These are phyloP conservation scores for Antennarius striatus DNA, from an alignment of 2,113 vertebrate genomes.

Conservation along the genomic window DNA sequence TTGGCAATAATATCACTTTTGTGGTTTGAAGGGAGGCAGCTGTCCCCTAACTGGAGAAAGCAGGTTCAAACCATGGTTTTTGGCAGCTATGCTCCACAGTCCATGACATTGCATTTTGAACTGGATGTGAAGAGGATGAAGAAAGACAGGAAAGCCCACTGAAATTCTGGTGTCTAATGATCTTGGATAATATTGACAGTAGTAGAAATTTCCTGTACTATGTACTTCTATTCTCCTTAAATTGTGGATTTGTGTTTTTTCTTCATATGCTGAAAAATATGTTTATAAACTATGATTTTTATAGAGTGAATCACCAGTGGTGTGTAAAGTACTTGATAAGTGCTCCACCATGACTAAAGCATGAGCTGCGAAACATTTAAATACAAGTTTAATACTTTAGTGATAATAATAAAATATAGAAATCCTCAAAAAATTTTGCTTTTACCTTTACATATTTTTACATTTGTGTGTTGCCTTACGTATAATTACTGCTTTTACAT, in stretches of 20 bases:
- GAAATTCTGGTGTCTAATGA: neutral
- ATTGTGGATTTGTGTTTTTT: too few relatives aligned
- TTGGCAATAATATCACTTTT: constrained; percentile 38
- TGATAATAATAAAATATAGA: too few relatives aligned
- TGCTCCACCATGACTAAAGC: too few relatives aligned
- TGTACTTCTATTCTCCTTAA: too few relatives aligned
- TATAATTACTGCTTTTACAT: neutral
- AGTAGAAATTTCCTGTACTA: neutral
- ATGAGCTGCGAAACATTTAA: too few relatives aligned
- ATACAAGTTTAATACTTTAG: too few relatives aligned
- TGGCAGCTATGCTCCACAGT: constrained; percentile 34
- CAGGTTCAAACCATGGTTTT: constrained; percentile 42
- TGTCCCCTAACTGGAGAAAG: constrained; percentile 51
- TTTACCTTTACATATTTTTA: neutral
- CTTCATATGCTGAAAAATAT: too few relatives aligned
- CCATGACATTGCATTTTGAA: constrained; percentile 39
- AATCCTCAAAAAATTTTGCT: too few relatives aligned
- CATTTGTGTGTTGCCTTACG: too few relatives aligned
- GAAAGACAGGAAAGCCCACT: neutral
- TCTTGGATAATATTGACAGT: neutral
- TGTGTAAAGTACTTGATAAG: too few relatives aligned
- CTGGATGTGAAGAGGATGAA: constrained; percentile 10
- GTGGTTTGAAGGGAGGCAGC: constrained; percentile 41
- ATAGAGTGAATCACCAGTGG: too few relatives aligned
- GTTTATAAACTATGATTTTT: too few relatives aligned